These are phyloP conservation scores for Gymnorhina tibicen DNA, from an alignment of 2,113 vertebrate genomes.

Conservation along the genomic window DNA sequence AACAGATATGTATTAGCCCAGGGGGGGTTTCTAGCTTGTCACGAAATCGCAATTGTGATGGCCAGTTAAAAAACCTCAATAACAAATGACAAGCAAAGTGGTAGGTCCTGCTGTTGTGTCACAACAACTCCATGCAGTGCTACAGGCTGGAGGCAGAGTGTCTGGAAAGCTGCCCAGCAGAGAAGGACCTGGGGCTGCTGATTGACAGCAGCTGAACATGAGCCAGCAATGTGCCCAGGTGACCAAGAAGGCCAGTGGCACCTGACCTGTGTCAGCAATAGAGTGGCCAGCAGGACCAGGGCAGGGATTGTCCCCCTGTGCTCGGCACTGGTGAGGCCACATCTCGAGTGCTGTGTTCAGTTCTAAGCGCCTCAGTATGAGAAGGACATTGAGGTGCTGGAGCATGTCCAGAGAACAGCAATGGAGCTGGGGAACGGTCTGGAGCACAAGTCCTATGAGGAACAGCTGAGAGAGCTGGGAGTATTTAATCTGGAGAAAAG, in stretches of 20 bases:
- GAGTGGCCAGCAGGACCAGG: neutral
- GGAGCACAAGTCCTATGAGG: neutral
- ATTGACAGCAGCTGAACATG: neutral
- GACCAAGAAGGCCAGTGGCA: neutral
- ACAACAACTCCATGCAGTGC: neutral
- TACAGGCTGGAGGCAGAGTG: neutral
- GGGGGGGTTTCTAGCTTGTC: neutral
- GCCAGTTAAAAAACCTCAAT: neutral
- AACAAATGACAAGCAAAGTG: neutral
- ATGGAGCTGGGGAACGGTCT: neutral
- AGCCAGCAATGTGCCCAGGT: neutral
- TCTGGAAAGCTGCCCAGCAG: neutral
- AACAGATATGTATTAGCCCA: neutral
- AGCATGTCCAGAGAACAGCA: accelerated
- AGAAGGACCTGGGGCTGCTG: neutral
- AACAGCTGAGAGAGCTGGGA: accelerated
- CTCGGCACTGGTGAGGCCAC: accelerated
- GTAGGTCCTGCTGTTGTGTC: neutral
- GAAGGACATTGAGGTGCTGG: neutral
- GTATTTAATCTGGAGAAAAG: neutral
- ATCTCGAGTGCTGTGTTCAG: accelerated
- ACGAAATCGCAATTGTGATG: neutral
- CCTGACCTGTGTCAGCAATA: neutral
- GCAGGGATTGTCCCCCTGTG: accelerated
- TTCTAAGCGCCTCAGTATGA: too few relatives aligned